These are phyloP conservation scores for Pitangus sulphuratus DNA, from an alignment of 2,797 vertebrate species.

Conservation along the genomic window DNA sequence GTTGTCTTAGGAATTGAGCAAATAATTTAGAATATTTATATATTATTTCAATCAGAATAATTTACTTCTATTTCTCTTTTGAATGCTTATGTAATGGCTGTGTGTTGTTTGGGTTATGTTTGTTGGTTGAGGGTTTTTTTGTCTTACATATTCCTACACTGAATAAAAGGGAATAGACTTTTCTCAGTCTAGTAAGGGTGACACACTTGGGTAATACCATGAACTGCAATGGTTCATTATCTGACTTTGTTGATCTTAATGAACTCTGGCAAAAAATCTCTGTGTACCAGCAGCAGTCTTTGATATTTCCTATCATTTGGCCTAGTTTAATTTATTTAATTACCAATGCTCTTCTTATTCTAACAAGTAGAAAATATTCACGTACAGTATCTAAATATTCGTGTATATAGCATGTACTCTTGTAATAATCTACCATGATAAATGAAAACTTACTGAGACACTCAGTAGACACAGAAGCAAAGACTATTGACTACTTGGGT, in stretches of 20 bases:
- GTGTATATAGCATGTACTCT: not conserved
- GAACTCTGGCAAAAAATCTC: not conserved
- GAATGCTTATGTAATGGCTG: not conserved
- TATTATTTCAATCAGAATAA: not conserved
- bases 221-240: not conserved
- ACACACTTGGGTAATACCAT: not conserved
- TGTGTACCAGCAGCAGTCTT: not conserved
- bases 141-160: not conserved
- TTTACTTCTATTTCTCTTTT: not conserved
- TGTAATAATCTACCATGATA: not conserved
- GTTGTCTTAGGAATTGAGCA: not conserved
- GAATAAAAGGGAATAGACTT: not conserved
- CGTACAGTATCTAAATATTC: not conserved
- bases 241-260: not conserved
- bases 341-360: not conserved
- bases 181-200: not conserved
- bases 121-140: accelerated
- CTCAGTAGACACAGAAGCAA: not conserved
- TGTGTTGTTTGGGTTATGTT: not conserved
- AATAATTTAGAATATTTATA: not conserved
- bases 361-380: not conserved
- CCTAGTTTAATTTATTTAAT: not conserved
- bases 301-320: not conserved
- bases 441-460: not conserved
- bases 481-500: not conserved